Evolutionary conservation across 2,888 invertebrate genomes (phyloP).

Genomic region (Clistopyga incitator): DNA sequence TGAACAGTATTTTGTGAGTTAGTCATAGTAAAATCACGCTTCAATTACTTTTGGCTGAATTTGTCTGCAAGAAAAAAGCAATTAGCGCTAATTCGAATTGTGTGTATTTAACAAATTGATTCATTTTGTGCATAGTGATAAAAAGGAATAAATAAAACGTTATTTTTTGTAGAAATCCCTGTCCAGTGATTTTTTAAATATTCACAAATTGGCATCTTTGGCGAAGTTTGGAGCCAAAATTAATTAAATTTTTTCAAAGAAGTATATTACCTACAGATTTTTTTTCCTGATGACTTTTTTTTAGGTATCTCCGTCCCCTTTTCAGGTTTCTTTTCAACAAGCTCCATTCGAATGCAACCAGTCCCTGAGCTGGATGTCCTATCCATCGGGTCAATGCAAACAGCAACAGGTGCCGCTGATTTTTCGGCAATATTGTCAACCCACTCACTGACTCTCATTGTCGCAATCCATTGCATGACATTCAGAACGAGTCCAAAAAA

Average conservation of each 20-base stretch:
- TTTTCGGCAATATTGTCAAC: neutral
- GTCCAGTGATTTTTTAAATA: neutral
- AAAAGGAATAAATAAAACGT: slow-evolving; percentile 20
- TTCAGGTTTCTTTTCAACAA: neutral
- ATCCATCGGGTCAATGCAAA: neutral
- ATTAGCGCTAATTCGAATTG: neutral
- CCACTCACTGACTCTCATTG: neutral
- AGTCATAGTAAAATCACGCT: neutral
- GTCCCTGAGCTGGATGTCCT: neutral
- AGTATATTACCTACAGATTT: too few relatives aligned
- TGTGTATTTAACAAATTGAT: slow-evolving; percentile 36
- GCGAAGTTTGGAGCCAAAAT: too few relatives aligned
- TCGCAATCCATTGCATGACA: neutral
- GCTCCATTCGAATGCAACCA: neutral
- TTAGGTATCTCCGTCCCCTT: too few relatives aligned
- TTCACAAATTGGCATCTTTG: too few relatives aligned
- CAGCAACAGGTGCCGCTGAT: neutral
- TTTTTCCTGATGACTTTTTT: too few relatives aligned
- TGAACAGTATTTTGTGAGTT: neutral
- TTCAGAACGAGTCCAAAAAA: neutral
- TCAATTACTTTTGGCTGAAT: neutral
- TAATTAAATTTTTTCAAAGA: too few relatives aligned
- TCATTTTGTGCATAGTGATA: slow-evolving; percentile 9
- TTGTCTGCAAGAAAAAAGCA: neutral
- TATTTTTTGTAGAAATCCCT: neutral